These are phyloP conservation scores for Tipula confusa DNA, from an alignment of 2,888 invertebrate species.

Conservation along the genomic window DNA sequence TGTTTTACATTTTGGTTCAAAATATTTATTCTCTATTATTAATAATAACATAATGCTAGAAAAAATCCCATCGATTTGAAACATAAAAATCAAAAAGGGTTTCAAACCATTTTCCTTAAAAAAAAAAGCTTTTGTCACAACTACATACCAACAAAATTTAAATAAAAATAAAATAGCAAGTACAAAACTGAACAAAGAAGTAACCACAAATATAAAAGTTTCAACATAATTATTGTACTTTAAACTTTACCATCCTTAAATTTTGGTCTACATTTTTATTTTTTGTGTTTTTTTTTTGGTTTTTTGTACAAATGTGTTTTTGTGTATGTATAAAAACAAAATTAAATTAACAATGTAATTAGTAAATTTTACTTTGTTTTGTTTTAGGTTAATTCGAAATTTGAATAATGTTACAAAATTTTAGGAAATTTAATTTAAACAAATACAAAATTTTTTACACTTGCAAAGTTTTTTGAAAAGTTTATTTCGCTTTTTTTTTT, in stretches of 20 bases:
- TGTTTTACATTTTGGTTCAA: neutral
- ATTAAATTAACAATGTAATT: conserved; percentile 25
- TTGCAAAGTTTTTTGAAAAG: neutral
- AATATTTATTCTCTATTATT: neutral
- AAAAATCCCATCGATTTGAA: neutral
- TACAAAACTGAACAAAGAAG: neutral
- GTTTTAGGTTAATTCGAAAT: neutral
- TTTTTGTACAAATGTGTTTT: neutral
- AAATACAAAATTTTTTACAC: neutral
- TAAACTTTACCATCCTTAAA: neutral
- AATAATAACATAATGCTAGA: neutral
- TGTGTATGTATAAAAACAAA: neutral
- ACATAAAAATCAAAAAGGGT: neutral
- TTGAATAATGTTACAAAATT: neutral
- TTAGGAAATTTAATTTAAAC: conserved; percentile 1
- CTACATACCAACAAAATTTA: neutral
- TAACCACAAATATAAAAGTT: conserved; percentile 16
- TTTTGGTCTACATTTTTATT: conserved; percentile 12
- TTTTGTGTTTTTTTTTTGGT: neutral
- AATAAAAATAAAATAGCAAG: neutral
- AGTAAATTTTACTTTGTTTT: neutral
- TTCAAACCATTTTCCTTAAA: neutral
- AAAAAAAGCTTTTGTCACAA: neutral
- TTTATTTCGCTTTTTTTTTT: neutral
- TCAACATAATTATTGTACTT: conserved; percentile 20